Conservation (phyloP, 2,888 invertebrate species). For the Yponomeuta sedellus region DNA sequence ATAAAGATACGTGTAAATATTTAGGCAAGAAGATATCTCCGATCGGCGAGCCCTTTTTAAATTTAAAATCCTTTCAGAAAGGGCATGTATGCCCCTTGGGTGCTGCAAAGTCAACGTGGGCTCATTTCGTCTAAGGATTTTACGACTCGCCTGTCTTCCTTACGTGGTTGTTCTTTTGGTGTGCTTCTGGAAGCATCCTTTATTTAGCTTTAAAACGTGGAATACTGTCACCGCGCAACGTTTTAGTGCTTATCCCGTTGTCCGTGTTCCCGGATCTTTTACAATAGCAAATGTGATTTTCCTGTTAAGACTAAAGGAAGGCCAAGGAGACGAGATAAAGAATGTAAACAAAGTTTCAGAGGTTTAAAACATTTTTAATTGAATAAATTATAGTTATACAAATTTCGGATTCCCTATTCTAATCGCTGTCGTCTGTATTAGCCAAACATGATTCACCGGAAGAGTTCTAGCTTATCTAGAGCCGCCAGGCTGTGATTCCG, state of each 20-base stretch:
- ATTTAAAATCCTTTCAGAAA: constrained; percentile 34
- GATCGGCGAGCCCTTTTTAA: constrained; percentile 25
- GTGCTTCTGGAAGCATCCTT: background rate
- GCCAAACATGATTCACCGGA: too few relatives aligned
- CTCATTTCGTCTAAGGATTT: constrained; percentile 30
- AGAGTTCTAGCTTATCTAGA: too few relatives aligned
- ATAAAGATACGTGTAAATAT: background rate
- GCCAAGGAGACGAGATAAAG: too few relatives aligned
- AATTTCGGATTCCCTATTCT: too few relatives aligned
- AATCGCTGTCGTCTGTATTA: too few relatives aligned
- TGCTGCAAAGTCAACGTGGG: constrained; percentile 25
- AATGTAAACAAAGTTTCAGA: too few relatives aligned
- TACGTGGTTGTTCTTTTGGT: constrained; percentile 24
- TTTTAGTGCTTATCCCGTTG: background rate
- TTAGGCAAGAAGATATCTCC: background rate
- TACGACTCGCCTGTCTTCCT: constrained; percentile 26
- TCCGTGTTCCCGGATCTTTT: background rate
- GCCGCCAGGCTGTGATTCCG: too few relatives aligned
- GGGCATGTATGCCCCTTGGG: constrained; percentile 26
- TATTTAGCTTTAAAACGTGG: background rate
- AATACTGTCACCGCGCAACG: too few relatives aligned
- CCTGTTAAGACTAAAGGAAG: too few relatives aligned
- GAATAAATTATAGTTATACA: too few relatives aligned
- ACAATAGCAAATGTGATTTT: too few relatives aligned
- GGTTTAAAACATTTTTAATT: too few relatives aligned